These are phyloP conservation scores for Drosophila oshimai DNA, from an alignment of 1,140 invertebrate species.

Conservation along the genomic window DNA sequence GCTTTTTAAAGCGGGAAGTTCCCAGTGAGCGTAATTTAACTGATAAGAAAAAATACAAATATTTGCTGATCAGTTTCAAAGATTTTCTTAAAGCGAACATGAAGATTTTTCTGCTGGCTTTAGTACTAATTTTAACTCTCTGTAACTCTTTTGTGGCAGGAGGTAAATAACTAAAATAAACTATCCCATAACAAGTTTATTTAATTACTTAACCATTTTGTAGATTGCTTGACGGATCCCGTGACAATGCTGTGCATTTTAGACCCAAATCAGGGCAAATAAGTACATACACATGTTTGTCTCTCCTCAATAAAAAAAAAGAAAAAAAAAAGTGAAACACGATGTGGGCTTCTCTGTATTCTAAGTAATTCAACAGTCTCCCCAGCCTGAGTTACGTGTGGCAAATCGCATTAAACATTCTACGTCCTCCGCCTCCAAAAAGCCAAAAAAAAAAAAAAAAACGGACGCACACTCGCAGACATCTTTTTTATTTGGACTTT, in stretches of 20 bases:
- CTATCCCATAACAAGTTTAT: not conserved
- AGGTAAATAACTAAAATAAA: not conserved
- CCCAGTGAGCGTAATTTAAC: not conserved
- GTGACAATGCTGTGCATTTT: conserved; percentile 42
- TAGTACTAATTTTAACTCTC: not conserved
- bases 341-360: conserved; percentile 24
- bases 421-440: not conserved
- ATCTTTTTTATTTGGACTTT: conserved; percentile 5
- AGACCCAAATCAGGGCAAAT: conserved; percentile 42
- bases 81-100: conserved; percentile 1
- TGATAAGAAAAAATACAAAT: conserved; percentile 17
- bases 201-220: conserved; percentile 39
- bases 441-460: no score
- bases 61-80: not conserved
- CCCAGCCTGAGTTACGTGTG: conserved; percentile 33
- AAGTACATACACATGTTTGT: not conserved
- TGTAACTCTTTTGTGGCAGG: not conserved
- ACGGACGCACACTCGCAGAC: conserved; percentile 7
- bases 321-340: conserved; percentile 2
- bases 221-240: conserved; percentile 61
- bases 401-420: conserved; percentile 63
- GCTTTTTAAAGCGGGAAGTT: not conserved
- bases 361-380: conserved; percentile 25
- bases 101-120: not conserved
- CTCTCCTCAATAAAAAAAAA: conserved; percentile 1